Evolutionary conservation across 1,140 invertebrate genomes (phyloP).

Genomic region (Akabosia matsudoensis): DNA sequence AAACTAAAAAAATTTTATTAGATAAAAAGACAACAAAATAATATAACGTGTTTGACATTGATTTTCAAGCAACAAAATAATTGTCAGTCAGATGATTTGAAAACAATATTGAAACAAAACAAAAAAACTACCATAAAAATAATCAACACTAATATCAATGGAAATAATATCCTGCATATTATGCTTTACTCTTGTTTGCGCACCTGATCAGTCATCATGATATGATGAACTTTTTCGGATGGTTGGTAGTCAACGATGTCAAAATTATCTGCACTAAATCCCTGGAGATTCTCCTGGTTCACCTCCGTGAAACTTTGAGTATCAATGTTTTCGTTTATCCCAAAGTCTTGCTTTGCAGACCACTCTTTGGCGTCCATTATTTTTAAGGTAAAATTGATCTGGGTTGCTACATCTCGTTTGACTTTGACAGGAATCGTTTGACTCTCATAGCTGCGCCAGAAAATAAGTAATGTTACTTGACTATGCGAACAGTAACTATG

Average conservation of each 20-base stretch:
- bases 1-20: neutral
- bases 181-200: too few species aligned
- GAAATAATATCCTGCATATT: too few species aligned
- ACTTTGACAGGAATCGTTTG: slow-evolving; percentile 63
- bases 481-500: neutral
- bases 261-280: slow-evolving; percentile 63
- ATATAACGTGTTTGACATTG: neutral
- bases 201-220: slow-evolving; percentile 43
- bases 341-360: slow-evolving; percentile 73
- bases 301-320: slow-evolving; percentile 64
- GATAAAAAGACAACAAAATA: neutral
- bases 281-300: slow-evolving; percentile 59
- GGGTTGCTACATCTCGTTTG: slow-evolving; percentile 59
- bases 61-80: too few species aligned
- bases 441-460: slow-evolving; percentile 63
- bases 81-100: neutral
- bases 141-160: too few species aligned
- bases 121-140: neutral
- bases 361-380: slow-evolving; percentile 71
- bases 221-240: slow-evolving; percentile 30
- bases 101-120: too few species aligned
- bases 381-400: slow-evolving; percentile 75
- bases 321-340: slow-evolving; percentile 56
- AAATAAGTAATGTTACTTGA: slow-evolving; percentile 30
- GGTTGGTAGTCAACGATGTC: slow-evolving; percentile 37